Evolutionary conservation across 2,888 invertebrate species (phyloP).

Genomic region (Heteromyza rotundicornis): DNA sequence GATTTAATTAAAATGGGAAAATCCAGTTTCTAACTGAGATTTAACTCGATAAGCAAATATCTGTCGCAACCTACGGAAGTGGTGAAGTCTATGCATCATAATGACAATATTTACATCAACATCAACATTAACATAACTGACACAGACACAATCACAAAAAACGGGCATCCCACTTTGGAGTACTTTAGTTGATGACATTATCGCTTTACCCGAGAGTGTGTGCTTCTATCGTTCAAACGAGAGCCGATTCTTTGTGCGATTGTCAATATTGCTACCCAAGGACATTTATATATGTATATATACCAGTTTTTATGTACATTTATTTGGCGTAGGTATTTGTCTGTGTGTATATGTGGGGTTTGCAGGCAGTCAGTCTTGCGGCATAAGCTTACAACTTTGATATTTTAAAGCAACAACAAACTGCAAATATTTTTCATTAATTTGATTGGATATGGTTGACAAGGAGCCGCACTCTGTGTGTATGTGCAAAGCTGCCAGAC

Average conservation of each 20-base stretch:
- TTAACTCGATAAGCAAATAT: too few species aligned
- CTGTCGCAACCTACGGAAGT: too few species aligned
- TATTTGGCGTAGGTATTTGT: constrained; percentile 19
- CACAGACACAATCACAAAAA: too few species aligned
- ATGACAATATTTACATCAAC: too few species aligned
- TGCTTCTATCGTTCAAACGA: neutral
- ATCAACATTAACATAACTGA: too few species aligned
- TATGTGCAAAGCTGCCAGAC: too few species aligned
- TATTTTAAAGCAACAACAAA: constrained; percentile 19
- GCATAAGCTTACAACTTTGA: constrained; percentile 21
- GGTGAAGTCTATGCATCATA: too few species aligned
- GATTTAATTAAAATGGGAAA: too few species aligned
- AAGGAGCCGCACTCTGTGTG: neutral
- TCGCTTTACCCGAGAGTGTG: constrained; percentile 29
- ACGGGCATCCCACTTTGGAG: constrained; percentile 33
- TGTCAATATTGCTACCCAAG: neutral
- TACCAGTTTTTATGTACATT: too few species aligned
- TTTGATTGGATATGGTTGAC: constrained; percentile 34
- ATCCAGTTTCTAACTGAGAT: too few species aligned
- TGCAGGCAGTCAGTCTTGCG: too few species aligned
- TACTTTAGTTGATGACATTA: constrained; percentile 50
- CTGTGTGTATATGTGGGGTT: constrained; percentile 9
- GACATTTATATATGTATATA: too few species aligned
- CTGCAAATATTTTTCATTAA: constrained; percentile 33
- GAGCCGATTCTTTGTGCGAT: neutral